These are phyloP conservation scores for Cisticola juncidis DNA, from an alignment of 2,113 vertebrate genomes.

Conservation along the genomic window DNA sequence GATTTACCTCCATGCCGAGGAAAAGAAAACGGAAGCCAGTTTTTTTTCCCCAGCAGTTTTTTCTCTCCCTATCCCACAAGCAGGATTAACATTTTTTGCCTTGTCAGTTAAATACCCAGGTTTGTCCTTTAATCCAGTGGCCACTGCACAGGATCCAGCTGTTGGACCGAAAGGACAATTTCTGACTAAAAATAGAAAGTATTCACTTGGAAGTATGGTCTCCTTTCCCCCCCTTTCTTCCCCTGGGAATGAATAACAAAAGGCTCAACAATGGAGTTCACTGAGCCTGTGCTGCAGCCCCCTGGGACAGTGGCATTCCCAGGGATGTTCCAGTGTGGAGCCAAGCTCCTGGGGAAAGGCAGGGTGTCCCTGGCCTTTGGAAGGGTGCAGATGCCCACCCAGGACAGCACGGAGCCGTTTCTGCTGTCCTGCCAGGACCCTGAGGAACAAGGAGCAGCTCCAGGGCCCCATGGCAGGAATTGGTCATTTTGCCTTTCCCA, in stretches of 20 bases:
- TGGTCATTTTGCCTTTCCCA: fast-evolving
- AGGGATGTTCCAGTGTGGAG: fast-evolving
- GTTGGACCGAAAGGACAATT: neutral
- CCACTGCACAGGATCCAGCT: neutral
- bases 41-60: neutral
- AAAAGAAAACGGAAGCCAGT: neutral
- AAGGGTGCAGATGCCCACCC: fast-evolving
- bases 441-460: neutral
- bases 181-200: neutral
- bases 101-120: neutral
- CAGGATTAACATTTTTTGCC: neutral
- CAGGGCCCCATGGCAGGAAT: neutral
- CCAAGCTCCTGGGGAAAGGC: neutral
- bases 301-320: neutral
- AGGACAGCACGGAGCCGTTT: fast-evolving
- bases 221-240: fast-evolving
- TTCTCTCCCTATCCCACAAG: neutral
- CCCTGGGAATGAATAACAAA: fast-evolving
- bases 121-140: neutral
- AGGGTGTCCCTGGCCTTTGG: neutral
- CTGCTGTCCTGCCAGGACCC: neutral
- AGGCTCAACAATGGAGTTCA: fast-evolving
- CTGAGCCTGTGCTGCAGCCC: neutral
- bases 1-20: constrained; percentile 36
- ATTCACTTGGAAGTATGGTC: neutral